Conservation (phyloP, 2,888 invertebrate species). For the Polyommatus icarus region DNA sequence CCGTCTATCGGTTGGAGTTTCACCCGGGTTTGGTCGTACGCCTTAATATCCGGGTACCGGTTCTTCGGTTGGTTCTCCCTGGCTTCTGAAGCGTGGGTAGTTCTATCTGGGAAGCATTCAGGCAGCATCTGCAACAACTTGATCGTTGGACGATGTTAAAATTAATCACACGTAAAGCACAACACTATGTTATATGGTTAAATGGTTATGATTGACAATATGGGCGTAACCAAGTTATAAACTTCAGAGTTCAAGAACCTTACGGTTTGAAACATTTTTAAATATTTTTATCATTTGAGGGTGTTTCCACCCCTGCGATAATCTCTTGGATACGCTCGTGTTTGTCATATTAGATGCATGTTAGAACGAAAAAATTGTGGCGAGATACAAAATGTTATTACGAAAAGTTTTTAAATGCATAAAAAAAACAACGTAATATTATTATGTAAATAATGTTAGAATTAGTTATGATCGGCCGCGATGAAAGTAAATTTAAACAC, state of each 20-base stretch:
- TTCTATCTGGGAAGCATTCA: slow-evolving; percentile 92
- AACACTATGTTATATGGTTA: not conserved
- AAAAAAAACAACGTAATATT: too few relatives aligned
- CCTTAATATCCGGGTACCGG: slow-evolving; percentile 95
- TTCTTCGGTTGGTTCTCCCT: slow-evolving; percentile 93
- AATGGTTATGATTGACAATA: slow-evolving; percentile 2
- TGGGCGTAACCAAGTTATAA: not conserved
- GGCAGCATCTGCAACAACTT: slow-evolving; percentile 84
- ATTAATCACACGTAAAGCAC: slow-evolving; percentile 31
- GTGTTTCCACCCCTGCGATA: too few relatives aligned
- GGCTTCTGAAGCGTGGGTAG: slow-evolving; percentile 91
- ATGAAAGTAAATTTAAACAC: too few relatives aligned
- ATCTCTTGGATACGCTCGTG: too few relatives aligned
- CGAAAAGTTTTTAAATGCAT: too few relatives aligned
- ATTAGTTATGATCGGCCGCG: too few relatives aligned
- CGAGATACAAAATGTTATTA: too few relatives aligned
- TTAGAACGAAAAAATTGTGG: too few relatives aligned
- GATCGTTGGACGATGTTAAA: slow-evolving; percentile 34
- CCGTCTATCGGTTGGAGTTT: slow-evolving; percentile 89
- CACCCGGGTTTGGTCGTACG: slow-evolving; percentile 95
- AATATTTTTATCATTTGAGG: too few relatives aligned
- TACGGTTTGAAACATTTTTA: too few relatives aligned
- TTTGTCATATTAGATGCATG: too few relatives aligned
- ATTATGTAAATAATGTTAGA: too few relatives aligned
- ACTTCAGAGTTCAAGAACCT: not conserved